Base-by-base conservation (phyloP, 2,888 invertebrate genomes). In the Urechis unicinctus region DNA sequence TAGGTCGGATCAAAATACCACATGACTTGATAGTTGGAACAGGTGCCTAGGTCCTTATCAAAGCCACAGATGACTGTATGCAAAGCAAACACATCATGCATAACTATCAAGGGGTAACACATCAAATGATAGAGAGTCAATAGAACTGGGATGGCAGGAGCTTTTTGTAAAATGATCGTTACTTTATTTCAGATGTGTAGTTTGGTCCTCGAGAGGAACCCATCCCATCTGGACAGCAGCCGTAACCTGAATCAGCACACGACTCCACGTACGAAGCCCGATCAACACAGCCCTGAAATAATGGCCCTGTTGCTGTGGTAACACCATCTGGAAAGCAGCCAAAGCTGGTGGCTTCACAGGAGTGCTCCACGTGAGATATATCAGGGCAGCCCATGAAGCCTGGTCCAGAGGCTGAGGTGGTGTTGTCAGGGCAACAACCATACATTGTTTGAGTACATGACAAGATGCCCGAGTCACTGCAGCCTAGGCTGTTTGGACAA, bases 211-310 rank as follows among this genome's bases (percentile, higher is more conserved):
- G 63, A n/a, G 93, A 92, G 1, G 88, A 82, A 45, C 85, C 83
- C 67, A 88, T 85, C 71, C 91, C 89, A 72, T 95, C 93, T 0
- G 88, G 88, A 68, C 95, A 95, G 78, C 95, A 96, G 21, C 92
- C 91, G 49, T 59, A 61, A 17, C 26, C 36, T 3, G 59, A 48
- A 9, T 60, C 68, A 30, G 69, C 69, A 61, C 82, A 82, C n/a
- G n/a, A n/a, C n/a, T n/a, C n/a, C n/a, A n/a, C n/a, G n/a, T n/a
- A n/a, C 42, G 30, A 52, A 9, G 43, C 52, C 3, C 42, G 21
- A 17, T 28, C 26, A 26, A 43, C 6, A 30, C 4, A 21, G 24
- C 1, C 21, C 41, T 13, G 24, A 28, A 5, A 6, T 82, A 50
- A 25, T 2, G 50, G 84, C 47, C 92, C 93, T 41, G 70, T 66